A percentile compares a stretch with the other conserved stretches of the same genome.
phyloP scores from a whole-genome alignment of 2,113 vertebrate genomes.

The Oxyruncus cristatus region DNA sequence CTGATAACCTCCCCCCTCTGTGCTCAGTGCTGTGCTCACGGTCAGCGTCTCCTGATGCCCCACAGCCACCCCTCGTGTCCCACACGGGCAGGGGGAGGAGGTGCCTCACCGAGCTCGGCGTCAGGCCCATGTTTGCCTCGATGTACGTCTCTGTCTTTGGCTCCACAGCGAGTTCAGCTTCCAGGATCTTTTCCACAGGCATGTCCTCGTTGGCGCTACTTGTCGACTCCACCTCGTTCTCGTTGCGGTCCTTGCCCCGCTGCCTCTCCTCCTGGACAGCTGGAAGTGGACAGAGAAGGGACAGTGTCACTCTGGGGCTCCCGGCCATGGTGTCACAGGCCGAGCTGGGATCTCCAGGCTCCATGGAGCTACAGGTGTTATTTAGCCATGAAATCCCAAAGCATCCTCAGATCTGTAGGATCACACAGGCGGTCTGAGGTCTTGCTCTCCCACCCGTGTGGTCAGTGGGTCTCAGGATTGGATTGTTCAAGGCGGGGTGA shows the following conservation, averaged over 20 bases:
- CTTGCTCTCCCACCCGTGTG: neutral
- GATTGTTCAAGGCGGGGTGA: neutral
- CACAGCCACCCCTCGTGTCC: neutral
- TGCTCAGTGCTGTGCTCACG: rapidly evolving
- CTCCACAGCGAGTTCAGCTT: slow-evolving; percentile 94
- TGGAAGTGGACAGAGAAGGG: slow-evolving; percentile 55
- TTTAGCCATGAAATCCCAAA: neutral
- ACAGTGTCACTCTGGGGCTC: neutral
- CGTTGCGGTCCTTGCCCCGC: slow-evolving; percentile 91
- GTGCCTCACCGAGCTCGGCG: slow-evolving; percentile 89
- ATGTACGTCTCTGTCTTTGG: slow-evolving; percentile 98
- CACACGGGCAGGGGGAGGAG: rapidly evolving
- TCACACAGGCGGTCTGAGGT: neutral
- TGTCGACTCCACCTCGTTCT: slow-evolving; percentile 92
- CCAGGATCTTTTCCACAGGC: slow-evolving; percentile 98
- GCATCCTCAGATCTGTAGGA: neutral
- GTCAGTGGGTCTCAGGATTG: neutral
- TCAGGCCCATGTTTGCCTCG: slow-evolving; percentile 88
- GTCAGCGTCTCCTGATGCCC: neutral
- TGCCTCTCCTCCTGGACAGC: slow-evolving; percentile 98
- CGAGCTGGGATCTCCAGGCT: neutral
- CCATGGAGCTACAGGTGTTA: rapidly evolving
- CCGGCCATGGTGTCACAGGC: rapidly evolving
- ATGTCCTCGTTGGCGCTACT: slow-evolving; percentile 95
- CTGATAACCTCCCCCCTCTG: too few relatives aligned